Conservation (phyloP, 2,113 vertebrate species). For the Puma concolor region DNA sequence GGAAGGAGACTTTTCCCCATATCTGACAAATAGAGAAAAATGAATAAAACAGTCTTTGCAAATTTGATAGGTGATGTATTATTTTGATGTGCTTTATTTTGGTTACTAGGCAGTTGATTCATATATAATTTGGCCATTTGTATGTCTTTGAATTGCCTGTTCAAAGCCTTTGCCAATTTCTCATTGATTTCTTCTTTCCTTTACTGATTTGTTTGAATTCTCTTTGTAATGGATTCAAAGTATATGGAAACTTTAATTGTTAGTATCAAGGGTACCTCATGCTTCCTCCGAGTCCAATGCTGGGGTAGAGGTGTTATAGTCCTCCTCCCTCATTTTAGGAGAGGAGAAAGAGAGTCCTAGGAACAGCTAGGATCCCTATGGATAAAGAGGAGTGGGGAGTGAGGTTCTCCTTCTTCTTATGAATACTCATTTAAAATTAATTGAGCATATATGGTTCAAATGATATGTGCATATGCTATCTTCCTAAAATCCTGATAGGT, state of each 20-base stretch:
- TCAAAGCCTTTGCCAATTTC: conserved; percentile 51
- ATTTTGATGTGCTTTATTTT: conserved; percentile 24
- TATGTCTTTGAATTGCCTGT: conserved; percentile 23
- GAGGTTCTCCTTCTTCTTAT: neutral
- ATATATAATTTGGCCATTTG: neutral
- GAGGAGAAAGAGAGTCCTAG: neutral
- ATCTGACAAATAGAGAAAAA: neutral
- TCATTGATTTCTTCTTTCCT: conserved; percentile 33
- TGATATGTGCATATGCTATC: neutral
- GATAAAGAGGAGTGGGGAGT: neutral
- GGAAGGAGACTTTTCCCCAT: neutral
- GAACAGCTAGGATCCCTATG: neutral
- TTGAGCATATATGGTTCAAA: neutral
- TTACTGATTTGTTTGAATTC: conserved; percentile 27
- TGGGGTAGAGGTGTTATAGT: neutral
- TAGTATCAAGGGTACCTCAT: neutral
- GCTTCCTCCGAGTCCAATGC: neutral
- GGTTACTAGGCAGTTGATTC: neutral
- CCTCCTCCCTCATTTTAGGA: neutral
- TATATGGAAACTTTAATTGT: neutral
- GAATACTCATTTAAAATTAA: neutral
- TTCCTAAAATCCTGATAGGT: neutral
- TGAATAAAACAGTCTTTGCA: neutral
- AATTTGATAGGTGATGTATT: conserved; percentile 24
- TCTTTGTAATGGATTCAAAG: neutral